These are phyloP conservation scores for Numida meleagris DNA, from an alignment of 2,113 vertebrate genomes.

Conservation along the genomic window DNA sequence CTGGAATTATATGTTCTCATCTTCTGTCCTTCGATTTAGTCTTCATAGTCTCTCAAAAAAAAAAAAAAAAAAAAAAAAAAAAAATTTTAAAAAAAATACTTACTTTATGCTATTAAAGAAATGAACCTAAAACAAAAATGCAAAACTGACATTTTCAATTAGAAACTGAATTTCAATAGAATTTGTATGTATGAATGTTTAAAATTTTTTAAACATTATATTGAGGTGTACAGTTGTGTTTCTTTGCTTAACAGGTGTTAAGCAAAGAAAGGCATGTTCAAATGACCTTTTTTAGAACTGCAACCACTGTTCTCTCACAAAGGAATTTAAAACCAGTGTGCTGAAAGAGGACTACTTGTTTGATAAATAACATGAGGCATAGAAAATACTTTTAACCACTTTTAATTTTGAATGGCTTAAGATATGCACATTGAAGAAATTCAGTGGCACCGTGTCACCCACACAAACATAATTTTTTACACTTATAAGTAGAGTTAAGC, in stretches of 20 bases:
- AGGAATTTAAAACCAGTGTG: not conserved
- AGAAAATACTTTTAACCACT: not conserved
- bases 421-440: not conserved
- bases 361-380: not conserved
- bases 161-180: not conserved
- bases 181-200: not conserved
- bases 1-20: not conserved
- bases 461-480: not conserved
- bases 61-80: not conserved
- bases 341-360: not conserved
- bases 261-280: not conserved
- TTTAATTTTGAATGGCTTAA: not conserved
- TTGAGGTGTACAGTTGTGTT: not conserved
- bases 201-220: not conserved
- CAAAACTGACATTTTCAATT: not conserved
- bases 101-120: not conserved
- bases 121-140: not conserved
- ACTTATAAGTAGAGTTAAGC: not conserved
- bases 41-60: not conserved
- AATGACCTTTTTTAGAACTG: not conserved
- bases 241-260: no score
- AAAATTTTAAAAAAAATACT: not conserved
- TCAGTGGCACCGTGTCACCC: not conserved
- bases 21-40: not conserved
- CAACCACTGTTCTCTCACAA: not conserved